Percentiles rank a stretch among this genome's conserved stretches.
Conservation (phyloP, 2,797 vertebrate genomes). For the Bradypodion ventrale region DNA sequence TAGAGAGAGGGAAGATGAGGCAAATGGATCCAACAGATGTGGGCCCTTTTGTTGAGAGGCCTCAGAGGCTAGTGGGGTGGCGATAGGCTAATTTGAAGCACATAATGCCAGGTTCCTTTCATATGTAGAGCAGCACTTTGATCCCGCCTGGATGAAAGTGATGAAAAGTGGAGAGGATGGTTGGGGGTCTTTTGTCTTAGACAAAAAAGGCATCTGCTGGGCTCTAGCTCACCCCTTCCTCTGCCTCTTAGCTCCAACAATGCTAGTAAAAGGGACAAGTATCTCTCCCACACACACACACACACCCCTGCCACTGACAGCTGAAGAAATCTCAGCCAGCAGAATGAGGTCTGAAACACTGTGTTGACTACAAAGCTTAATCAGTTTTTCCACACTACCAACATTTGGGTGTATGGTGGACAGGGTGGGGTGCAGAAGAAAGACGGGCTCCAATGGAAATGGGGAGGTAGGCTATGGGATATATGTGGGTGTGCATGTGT, state of each 20-base stretch:
- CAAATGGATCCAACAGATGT: conserved; percentile 83
- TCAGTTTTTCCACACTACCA: conserved; percentile 67
- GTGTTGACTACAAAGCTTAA: conserved; percentile 60
- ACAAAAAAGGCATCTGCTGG: conserved; percentile 86
- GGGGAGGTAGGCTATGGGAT: conserved; percentile 7
- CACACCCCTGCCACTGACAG: conserved; percentile 60
- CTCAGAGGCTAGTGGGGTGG: conserved; percentile 75
- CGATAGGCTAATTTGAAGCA: conserved; percentile 81
- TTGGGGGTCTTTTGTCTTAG: conserved; percentile 83
- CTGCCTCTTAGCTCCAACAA: conserved; percentile 70
- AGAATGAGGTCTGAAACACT: conserved; percentile 69
- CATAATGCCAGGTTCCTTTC: conserved; percentile 82
- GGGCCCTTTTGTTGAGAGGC: conserved; percentile 78
- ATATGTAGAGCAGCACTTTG: conserved; percentile 87
- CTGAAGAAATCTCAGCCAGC: conserved; percentile 75
- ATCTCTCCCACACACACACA: conserved; percentile 58
- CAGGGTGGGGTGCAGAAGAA: conserved; percentile 2
- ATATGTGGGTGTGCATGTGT: neutral
- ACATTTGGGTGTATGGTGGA: conserved; percentile 39
- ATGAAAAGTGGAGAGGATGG: conserved; percentile 73
- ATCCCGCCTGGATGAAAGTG: conserved; percentile 81
- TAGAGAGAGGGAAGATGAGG: conserved; percentile 78
- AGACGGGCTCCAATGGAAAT: conserved; percentile 16
- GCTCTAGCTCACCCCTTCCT: conserved; percentile 55
- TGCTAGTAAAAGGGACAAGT: conserved; percentile 74